Evolutionary conservation across 2,888 invertebrate species (phyloP), one percentile per base, ranked within the genome.

Genomic region (Morpho achilles): DNA sequence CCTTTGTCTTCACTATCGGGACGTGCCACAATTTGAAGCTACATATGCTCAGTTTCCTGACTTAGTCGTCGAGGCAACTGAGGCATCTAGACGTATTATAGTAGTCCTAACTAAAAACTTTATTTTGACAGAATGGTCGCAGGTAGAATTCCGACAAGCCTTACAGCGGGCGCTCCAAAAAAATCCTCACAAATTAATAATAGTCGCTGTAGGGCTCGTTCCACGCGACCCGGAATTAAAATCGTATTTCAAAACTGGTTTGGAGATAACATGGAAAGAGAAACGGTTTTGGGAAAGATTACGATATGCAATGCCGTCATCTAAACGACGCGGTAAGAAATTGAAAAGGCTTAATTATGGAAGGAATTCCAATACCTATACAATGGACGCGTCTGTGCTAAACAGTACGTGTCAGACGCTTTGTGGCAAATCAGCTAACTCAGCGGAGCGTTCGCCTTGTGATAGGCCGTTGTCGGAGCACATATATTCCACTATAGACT

Each of bases 221-320:
- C 96, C 96, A 76, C 93, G 96, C 68, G 97, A 98, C 78, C 94
- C 95, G 56, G 98, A 98, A 77, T 91, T 98, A 67, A 93, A 96
- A 79, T 95, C 97, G 60, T 97, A 97, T 81, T 92, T 98, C 65
- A 95, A 97, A 85, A 96, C 96, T 65, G 95, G 96, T 80, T 95
- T 96, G 65, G 93, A 96, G 70, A 93, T 98, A 73, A 93, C 95
- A 71, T 96, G 96, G 94, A 96, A 96, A 76, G 98, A 98, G 87
- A 96, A 95, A 79, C 93, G 97, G 73, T 98, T 98, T 91, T 98
- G 98, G 98, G 97, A 98, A 82, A 95, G 97, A 79, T 92, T 98
- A 73, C 93, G 96, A 70, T 97, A 96, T 81, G 95, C 96, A 63
- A 95, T 98, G 93, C 97, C 97, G 61, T 94, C 95, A 71, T 94